A percentile compares a stretch with the other conserved stretches of the same genome.
phyloP scores from a whole-genome alignment of 2,888 invertebrate species.

The Germaria angustata region DNA sequence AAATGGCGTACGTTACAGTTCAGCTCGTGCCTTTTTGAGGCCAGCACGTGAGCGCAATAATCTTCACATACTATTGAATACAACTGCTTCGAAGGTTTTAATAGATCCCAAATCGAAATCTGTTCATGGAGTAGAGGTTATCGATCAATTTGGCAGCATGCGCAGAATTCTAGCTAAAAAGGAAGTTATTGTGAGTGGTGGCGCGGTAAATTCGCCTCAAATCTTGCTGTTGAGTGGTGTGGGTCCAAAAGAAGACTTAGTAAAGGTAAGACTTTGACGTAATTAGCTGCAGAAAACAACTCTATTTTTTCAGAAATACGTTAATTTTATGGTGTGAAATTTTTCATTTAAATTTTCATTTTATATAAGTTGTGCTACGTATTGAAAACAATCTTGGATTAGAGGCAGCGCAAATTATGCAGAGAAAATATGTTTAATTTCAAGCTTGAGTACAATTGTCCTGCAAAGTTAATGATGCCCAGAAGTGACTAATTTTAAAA shows the following conservation, averaged over 20 bases:
- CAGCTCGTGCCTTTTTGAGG: conserved; percentile 89
- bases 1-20: conserved; percentile 91
- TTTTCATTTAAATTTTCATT: too few relatives aligned
- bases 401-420: too few relatives aligned
- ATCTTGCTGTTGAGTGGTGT: conserved; percentile 94
- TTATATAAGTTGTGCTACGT: too few relatives aligned
- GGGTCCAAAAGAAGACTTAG: conserved; percentile 87
- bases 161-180: conserved; percentile 87
- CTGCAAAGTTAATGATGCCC: too few relatives aligned
- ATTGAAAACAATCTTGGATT: too few relatives aligned
- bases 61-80: conserved; percentile 90
- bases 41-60: conserved; percentile 88
- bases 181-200: conserved; percentile 88
- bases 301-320: too few relatives aligned
- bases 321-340: too few relatives aligned
- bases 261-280: conserved; percentile 77
- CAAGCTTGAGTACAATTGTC: too few relatives aligned
- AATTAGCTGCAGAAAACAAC: too few relatives aligned
- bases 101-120: conserved; percentile 87
- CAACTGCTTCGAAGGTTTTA: conserved; percentile 88
- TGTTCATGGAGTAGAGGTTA: conserved; percentile 87
- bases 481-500: too few relatives aligned
- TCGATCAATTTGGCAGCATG: conserved; percentile 80
- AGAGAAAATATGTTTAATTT: too few relatives aligned
- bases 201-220: conserved; percentile 97